These are phyloP conservation scores for Gephyroberyx darwinii DNA, from an alignment of 2,797 vertebrate species.

Conservation along the genomic window DNA sequence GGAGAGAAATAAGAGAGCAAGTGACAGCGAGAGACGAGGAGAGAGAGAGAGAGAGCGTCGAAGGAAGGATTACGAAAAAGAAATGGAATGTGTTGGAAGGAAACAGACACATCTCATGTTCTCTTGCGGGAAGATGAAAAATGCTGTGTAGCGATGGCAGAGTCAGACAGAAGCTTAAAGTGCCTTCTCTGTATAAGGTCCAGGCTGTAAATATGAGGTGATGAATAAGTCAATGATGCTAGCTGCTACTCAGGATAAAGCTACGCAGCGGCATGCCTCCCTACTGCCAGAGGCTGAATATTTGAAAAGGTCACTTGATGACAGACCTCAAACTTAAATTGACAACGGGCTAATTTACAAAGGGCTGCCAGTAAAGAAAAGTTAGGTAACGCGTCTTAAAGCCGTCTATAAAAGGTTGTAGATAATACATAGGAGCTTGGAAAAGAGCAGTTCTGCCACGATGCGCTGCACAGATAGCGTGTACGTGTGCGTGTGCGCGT, in stretches of 20 bases:
- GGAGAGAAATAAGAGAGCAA: slow-evolving; percentile 41
- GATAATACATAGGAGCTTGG: not conserved
- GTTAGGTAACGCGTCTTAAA: slow-evolving; percentile 26
- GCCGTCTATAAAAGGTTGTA: slow-evolving; percentile 27
- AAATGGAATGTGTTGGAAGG: slow-evolving; percentile 61
- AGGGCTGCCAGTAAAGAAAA: slow-evolving; percentile 31
- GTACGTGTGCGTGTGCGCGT: not conserved
- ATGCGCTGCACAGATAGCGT: too few species aligned
- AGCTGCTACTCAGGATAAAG: slow-evolving; percentile 60
- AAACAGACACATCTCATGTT: slow-evolving; percentile 51
- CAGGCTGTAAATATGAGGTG: slow-evolving; percentile 63
- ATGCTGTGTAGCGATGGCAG: slow-evolving; percentile 44
- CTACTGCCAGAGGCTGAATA: slow-evolving; percentile 47
- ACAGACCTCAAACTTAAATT: slow-evolving; percentile 48
- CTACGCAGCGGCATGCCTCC: slow-evolving; percentile 51
- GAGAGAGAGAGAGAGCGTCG: slow-evolving; percentile 25
- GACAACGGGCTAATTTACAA: slow-evolving; percentile 47
- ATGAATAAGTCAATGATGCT: slow-evolving; percentile 62
- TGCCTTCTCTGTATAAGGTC: slow-evolving; percentile 39
- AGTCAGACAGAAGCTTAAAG: slow-evolving; percentile 56
- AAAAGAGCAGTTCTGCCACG: not conserved
- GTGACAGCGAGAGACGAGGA: slow-evolving; percentile 34
- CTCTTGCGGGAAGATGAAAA: slow-evolving; percentile 54
- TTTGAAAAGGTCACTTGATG: slow-evolving; percentile 68
- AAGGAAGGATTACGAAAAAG: slow-evolving; percentile 50